These are phyloP conservation scores for Gymnocheta viridis DNA, from an alignment of 2,888 invertebrate genomes.

Conservation along the genomic window DNA sequence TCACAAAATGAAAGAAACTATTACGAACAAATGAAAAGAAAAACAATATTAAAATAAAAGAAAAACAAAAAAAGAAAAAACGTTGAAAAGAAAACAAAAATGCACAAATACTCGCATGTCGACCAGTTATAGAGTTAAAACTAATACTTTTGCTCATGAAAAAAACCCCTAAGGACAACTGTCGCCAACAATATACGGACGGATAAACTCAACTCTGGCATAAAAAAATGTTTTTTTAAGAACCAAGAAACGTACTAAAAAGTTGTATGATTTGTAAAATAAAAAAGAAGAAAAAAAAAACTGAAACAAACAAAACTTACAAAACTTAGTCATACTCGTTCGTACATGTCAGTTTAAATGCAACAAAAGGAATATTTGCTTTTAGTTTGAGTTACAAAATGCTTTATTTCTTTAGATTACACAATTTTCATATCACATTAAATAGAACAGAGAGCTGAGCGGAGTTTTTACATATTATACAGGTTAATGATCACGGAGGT, in stretches of 20 bases:
- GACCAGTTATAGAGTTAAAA: constrained; percentile 41
- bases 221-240: background rate
- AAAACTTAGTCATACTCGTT: constrained; percentile 18
- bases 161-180: constrained; percentile 59
- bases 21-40: constrained; percentile 24
- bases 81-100: background rate
- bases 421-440: background rate
- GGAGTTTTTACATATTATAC: background rate
- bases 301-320: constrained; percentile 9
- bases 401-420: constrained; percentile 55
- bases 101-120: background rate
- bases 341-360: constrained; percentile 38
- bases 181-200: constrained; percentile 50
- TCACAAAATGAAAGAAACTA: constrained; percentile 22
- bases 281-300: background rate
- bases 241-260: background rate
- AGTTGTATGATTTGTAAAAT: constrained; percentile 13
- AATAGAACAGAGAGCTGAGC: background rate
- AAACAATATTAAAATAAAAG: too few relatives aligned
- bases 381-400: constrained; percentile 57
- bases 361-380: constrained; percentile 52
- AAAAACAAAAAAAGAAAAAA: too few relatives aligned
- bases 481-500: background rate
- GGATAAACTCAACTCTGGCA: background rate
- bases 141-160: background rate